Base-by-base conservation (phyloP, 2,888 invertebrate genomes). In the Tanytarsus gracilentus region DNA sequence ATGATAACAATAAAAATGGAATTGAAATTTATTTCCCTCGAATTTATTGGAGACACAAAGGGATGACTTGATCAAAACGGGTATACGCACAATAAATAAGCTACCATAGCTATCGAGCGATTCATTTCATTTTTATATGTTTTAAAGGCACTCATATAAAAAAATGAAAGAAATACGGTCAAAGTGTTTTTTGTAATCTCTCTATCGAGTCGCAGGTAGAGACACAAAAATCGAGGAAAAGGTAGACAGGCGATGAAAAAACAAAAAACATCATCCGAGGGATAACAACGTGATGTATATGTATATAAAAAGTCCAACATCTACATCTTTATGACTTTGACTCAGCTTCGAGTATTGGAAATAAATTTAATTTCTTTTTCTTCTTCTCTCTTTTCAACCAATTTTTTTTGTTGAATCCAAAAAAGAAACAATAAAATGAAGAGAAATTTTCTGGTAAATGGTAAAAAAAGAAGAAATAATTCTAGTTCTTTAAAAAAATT, bases 121-220 rank as follows among this genome's bases (percentile, higher is more conserved):
- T n/a, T n/a, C n/a, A n/a, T n/a, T n/a, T n/a, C n/a, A 44, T 18
- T 44, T 23, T 11, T 23, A 18, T 44, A 18, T 6, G 36, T 7
- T 36, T 36, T 6, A 11, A 36, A 53, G 26, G 40, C 40, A 55
- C 55, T n/a, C n/a, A n/a, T n/a, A n/a, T n/a, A 55, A 40, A 55
- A 55, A 55, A 26, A 55, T 26, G 21, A 3, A n/a, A 55, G 55
- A 55, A 55, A 55, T 40, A 55, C 27, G 39, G 55, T 30, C 16
- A 55, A 55, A 55, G 55, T 55, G 55, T 55, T 55, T 55, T 26
- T 26, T 26, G 23, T 55, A 55, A 55, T 55, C 55, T 55, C 55
- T 55, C 39, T 55, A 40, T 55, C 55, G 18, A 40, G 40, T 26
- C 33, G 16, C 55, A 55, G 55, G 55, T 55, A 55, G 39, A 52